Base-by-base conservation (phyloP, 2,797 vertebrate species). In the Manis javanica region DNA sequence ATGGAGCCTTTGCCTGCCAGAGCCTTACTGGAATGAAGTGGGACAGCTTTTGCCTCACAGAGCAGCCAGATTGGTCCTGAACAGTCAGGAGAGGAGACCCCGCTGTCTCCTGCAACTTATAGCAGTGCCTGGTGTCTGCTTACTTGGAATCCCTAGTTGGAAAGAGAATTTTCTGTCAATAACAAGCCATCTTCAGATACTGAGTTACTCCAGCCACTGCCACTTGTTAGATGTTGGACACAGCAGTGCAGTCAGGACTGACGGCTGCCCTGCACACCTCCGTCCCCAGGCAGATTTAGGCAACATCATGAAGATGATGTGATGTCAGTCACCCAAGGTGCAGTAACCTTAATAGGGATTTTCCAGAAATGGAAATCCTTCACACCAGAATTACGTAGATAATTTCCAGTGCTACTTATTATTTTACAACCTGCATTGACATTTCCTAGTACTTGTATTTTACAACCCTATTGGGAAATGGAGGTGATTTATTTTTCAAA, bases 401-500 rank as follows among this genome's bases (percentile, higher is more conserved):
- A 71, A 83, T 94, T 89, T 53, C 78, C 87, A 87, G 29, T 11
- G 42, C 63, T 75, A 66, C 78, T 57, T 90, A 90, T 31, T 34
- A 31, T 86, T 96, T 96, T 96, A 90, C 88, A 92, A 39, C 4
- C 18, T 23, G 19, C 57, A 57, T 31, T 37, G 66, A 88, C 83
- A 46, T 88, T 86, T 95, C 92, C 78, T 89, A 34, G 87, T 79
- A 78, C 64, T 51, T 92, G 10, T 63, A 26, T 64, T 96, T 97
- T 92, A 95, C 42, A 92, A 29, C 59, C 29, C 78, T 57, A 15
- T 5, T 92, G 91, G 64, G 94, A 85, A 75, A 79, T 26, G 26
- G 63, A 75, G 72, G 57, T 81, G 64, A 94, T 91, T 95, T 92
- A 71, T 87, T 87, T 90, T 69, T 39, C 63, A 83, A 91, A 97